Base-by-base conservation (phyloP, 2,797 vertebrate genomes). In the Characodon lateralis region DNA sequence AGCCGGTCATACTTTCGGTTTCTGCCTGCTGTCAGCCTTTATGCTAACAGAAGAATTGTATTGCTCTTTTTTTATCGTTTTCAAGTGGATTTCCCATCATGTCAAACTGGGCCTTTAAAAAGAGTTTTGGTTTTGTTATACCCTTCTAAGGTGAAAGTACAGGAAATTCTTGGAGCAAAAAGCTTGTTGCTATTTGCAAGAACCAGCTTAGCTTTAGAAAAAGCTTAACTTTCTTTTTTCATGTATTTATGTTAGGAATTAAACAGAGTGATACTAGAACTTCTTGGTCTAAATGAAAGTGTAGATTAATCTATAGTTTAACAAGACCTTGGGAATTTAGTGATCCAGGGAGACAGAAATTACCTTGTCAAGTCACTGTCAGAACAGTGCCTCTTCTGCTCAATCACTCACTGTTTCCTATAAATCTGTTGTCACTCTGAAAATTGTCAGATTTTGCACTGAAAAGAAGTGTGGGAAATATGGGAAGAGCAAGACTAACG, bases 401-500 rank as follows among this genome's bases (percentile, higher is more conserved):
- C 48, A 55, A 58, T 63, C 43, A 28, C 58, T 63, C 43, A 28
- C 58, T 39, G 10, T 9, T 81, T 74, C 77, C 72, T 59, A 4
- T 13, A 39, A 72, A 70, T 55, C 3, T 2, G 3, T 7, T 7
- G 43, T 7, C 6, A 18, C 41, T 9, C 6, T 0, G 0, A 55
- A 1, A 53, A 61, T 65, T 71, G 20, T 56, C 59, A 71, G 8
- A 74, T 50, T 58, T 55, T 16, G 5, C 16, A 22, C 0, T 56
- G 6, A 63, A 13, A 70, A 51, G 74, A 85, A 83, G 3, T 41
- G 14, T 31, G 71, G 53, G 9, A 65, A 58, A 76, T 3, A 22
- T 59, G n/a, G 20, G 13, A 82, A 81, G 50, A 13, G 5, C 12
- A 18, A 85, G 71, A 89, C 48, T 74, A 79, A 73, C 77, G 1